Evolutionary conservation across 2,888 invertebrate species (phyloP).

Genomic region (Thera britannica): DNA sequence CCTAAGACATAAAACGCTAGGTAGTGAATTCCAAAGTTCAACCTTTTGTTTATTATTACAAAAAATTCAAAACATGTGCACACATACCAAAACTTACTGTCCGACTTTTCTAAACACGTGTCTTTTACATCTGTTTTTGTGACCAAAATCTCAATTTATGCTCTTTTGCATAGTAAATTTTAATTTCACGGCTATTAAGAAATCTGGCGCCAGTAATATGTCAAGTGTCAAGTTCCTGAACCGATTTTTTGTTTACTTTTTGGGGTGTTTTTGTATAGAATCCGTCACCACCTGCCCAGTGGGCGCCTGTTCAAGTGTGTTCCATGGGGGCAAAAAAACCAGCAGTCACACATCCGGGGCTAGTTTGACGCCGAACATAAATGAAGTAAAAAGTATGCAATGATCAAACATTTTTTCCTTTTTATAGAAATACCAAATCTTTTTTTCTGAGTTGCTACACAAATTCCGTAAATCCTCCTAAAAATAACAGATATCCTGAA

Average conservation of each 20-base stretch:
- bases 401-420: too few species aligned
- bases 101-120: conserved; percentile 9
- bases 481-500: conserved; percentile 25
- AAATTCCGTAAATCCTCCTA: background rate
- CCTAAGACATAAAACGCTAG: too few species aligned
- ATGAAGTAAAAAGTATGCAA: background rate
- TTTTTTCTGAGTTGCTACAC: too few species aligned
- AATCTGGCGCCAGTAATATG: conserved; percentile 28
- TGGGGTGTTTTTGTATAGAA: conserved; percentile 1
- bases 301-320: conserved; percentile 16
- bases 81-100: background rate
- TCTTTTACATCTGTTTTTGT: conserved; percentile 14
- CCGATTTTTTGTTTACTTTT: conserved; percentile 8
- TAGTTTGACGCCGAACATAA: background rate
- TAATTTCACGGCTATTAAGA: conserved; percentile 25
- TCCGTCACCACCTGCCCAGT: conserved; percentile 21
- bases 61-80: background rate
- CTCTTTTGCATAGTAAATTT: conserved; percentile 24
- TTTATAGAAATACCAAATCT: too few species aligned
- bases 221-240: conserved; percentile 25
- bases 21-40: background rate
- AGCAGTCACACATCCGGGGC: background rate
- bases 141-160: background rate
- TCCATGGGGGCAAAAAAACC: background rate
- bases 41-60: background rate